phyloP scores from a whole-genome alignment of 2,888 invertebrate genomes.

The Melinaea marsaeus region DNA sequence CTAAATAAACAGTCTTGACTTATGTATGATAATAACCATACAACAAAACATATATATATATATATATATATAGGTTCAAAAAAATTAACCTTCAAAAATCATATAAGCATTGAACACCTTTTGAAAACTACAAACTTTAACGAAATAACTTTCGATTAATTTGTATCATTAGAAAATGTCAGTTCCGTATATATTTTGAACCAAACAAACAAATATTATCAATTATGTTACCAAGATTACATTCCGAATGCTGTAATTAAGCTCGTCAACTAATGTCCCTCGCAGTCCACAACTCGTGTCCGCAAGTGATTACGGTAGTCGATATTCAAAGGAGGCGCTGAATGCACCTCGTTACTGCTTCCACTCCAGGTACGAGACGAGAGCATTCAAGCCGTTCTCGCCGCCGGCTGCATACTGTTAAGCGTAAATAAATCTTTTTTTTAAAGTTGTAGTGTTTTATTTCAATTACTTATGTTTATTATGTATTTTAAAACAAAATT shows the following conservation, averaged over 20 bases:
- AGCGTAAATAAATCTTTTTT: no score
- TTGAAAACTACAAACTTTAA: no score
- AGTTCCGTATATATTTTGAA: no score
- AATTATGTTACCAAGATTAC: neutral
- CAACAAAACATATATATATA: no score
- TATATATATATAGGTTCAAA: no score
- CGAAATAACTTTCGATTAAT: no score
- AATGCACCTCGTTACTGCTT: conserved; percentile 34
- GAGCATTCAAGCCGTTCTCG: conserved; percentile 17
- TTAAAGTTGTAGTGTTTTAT: neutral
- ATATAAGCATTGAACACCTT: no score
- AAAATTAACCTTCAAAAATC: no score
- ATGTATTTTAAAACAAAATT: neutral
- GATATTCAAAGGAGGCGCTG: conserved; percentile 33
- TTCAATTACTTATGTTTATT: neutral
- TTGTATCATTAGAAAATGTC: no score
- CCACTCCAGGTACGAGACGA: conserved; percentile 8
- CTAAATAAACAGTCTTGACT: no score
- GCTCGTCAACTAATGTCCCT: neutral
- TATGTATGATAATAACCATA: no score
- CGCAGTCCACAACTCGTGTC: neutral
- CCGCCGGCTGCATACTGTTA: neutral
- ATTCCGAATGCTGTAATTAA: neutral
- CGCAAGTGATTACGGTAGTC: conserved; percentile 29
- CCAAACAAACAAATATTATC: no score